Base-by-base conservation (phyloP, 2,888 invertebrate genomes). In the Dermolepida albohirtum region DNA sequence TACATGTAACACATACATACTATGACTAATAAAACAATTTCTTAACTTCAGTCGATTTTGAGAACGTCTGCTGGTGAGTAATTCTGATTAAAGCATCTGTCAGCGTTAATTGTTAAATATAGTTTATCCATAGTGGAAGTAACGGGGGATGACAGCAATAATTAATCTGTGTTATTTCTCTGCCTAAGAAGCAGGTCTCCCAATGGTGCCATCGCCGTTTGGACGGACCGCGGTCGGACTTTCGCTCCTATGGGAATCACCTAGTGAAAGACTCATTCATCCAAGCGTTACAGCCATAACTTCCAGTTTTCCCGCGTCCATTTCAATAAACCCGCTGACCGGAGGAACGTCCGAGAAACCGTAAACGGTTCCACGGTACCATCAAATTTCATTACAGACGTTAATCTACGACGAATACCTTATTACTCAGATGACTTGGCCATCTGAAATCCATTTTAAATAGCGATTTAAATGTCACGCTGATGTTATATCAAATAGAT, bases 51-150 rank as follows among this genome's bases (percentile, higher is more conserved):
- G 39, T 54, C 54, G 16, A 39, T 54, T 54, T 54, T 40, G 54
- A 16, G 54, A 54, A 54, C 39, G 17, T 54, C 54, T 39, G 39
- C 22, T 47, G 54, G 44, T 67, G 69, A 71, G 70, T 72, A 73
- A 70, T 71, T 73, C 70, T 66, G 72, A 73, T 74, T 76, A 73
- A 74, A 77, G 77, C 77, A 79, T 78, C 77, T 82, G 82, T 83
- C 82, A 82, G 76, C 77, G 79, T 80, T 83, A 83, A 83, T 83
- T 83, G 82, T 83, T 83, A 83, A 83, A 83, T 83, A 83, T 83
- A 81, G 82, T 82, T 82, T 81, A 81, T 82, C 80, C 81, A 77
- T 77, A 78, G 77, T 47, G 77, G 79, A 81, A 81, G 80, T 82
- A 82, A 82, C 80, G 76, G 79, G 78, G 81, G 81, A 80, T 83